Evolutionary conservation across 2,888 invertebrate genomes (phyloP).

Genomic region (Spisula subtruncata): DNA sequence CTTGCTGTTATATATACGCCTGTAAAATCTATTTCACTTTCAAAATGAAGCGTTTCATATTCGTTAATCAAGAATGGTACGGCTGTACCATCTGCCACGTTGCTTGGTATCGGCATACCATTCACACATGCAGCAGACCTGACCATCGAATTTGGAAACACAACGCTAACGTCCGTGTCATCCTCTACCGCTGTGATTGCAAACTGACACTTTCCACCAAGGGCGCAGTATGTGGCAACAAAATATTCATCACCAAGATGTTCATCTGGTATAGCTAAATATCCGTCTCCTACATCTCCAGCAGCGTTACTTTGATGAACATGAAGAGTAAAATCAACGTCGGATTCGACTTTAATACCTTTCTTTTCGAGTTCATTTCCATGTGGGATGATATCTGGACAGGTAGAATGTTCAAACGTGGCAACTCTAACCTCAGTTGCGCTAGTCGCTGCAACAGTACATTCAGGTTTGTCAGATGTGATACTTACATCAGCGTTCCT

Average conservation of each 20-base stretch:
- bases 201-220: constrained; percentile 65
- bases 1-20: constrained; percentile 62
- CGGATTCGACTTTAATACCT: constrained; percentile 44
- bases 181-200: constrained; percentile 52
- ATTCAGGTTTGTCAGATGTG: not conserved
- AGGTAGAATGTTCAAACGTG: not conserved
- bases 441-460: not conserved
- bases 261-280: constrained; percentile 61
- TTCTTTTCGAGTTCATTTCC: constrained; percentile 37
- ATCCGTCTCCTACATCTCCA: constrained; percentile 52
- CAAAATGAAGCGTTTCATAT: constrained; percentile 58
- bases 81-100: not conserved
- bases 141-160: constrained; percentile 24
- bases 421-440: not conserved
- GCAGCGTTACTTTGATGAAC: not conserved
- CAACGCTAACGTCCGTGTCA: constrained; percentile 44
- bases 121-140: not conserved
- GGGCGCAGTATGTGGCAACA: constrained; percentile 64
- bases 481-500: not conserved
- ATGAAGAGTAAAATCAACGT: constrained; percentile 32
- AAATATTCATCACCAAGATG: constrained; percentile 65
- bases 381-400: constrained; percentile 32
- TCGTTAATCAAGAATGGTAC: constrained; percentile 56
- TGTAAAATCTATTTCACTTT: constrained; percentile 63
- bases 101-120: constrained; percentile 5